Base-by-base conservation (phyloP, 2,797 vertebrate genomes). In the Phyllotis vaccarum region DNA sequence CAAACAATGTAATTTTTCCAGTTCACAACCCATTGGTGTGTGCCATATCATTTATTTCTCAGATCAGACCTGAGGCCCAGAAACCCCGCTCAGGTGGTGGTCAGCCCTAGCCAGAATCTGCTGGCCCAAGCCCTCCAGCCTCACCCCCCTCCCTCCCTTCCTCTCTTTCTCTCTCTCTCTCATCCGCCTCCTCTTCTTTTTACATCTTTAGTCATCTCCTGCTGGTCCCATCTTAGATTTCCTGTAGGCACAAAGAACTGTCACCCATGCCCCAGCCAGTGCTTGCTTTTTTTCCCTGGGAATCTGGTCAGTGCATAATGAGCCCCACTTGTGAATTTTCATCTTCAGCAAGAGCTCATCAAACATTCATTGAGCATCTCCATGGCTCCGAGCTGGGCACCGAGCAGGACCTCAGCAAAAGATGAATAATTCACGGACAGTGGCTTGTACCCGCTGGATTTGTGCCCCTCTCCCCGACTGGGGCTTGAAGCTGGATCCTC, bases 341-440 rank as follows among this genome's bases (percentile, higher is more conserved):
- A 16, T 66, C 56, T 79, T 87, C 76, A 22, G 13, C 58, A 10
- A 1, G 14, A 16, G 3, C 66, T 89, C 58, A 46, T 95, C 79
- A 89, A 46, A 80, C 60, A 75, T 75, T 88, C 54, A 52, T 64
- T 43, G 34, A 34, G 54, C 10, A 17, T 64, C 85, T 96, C 94
- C 13, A 0, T 54, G 58, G 64, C 76, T 83, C 86, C 27, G 82
- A 90, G 89, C 52, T 52, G 82, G 40, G 54, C 70, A 75, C 79
- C 11, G 66, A 92, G 86, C 49, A 60, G 81, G 43, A 34, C 58
- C 83, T 40, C 24, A 31, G 43, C n/a, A n/a, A 21, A 46, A 43
- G 49, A 64, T 90, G 92, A 90, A 70, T 81, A 93, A 86, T 92
- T 93, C 93, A 93, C 46, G 37, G 91, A 64, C 37, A n/a, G 89